phyloP scores from a whole-genome alignment of 1,140 invertebrate genomes.

The Drosophila nigromelanica region DNA sequence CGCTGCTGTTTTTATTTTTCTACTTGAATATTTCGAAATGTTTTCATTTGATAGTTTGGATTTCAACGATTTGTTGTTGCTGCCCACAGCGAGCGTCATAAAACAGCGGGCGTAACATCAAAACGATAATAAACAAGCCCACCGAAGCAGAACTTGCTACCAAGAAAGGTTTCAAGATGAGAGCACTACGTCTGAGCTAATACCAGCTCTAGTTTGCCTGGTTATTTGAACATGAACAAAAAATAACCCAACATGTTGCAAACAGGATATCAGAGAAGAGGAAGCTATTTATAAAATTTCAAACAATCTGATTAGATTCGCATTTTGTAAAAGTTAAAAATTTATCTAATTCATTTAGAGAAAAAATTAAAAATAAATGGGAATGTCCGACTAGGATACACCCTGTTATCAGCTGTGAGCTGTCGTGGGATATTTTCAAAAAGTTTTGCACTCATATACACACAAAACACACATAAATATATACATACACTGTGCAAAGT shows the following conservation, averaged over 20 bases:
- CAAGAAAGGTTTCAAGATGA: slow-evolving; percentile 42
- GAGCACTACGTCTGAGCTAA: slow-evolving; percentile 8
- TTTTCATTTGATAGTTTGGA: slow-evolving; percentile 32
- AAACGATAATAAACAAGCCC: slow-evolving; percentile 33
- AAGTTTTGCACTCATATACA: no score
- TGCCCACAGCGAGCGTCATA: slow-evolving; percentile 27
- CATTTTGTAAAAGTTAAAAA: no score
- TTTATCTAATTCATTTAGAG: no score
- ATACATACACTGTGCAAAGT: no score
- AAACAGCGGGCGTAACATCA: slow-evolving; percentile 19
- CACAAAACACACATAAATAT: no score
- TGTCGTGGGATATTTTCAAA: no score
- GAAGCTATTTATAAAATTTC: background rate
- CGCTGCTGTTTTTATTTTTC: slow-evolving; percentile 13
- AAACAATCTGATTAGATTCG: no score
- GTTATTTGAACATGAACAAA: background rate
- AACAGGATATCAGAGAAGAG: slow-evolving; percentile 2
- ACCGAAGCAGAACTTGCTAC: slow-evolving; percentile 37
- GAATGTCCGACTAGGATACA: no score
- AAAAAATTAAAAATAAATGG: no score
- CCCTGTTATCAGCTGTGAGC: no score
- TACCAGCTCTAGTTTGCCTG: slow-evolving; percentile 2
- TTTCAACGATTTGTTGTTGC: slow-evolving; percentile 30
- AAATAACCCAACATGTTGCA: background rate
- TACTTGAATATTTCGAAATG: slow-evolving; percentile 36